Evolutionary conservation across 2,797 vertebrate genomes (phyloP).

Genomic region (Artibeus lituratus): DNA sequence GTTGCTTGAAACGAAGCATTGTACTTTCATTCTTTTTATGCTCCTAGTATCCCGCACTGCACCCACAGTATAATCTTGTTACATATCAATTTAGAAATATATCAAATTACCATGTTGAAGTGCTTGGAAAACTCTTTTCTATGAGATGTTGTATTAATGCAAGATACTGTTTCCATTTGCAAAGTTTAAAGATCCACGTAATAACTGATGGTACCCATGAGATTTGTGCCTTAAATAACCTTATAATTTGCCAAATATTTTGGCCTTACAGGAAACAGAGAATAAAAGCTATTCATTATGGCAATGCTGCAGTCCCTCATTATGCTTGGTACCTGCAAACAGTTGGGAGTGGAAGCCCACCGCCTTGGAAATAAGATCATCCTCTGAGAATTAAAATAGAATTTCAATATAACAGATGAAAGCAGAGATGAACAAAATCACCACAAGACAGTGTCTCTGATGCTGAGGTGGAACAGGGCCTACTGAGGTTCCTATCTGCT

Average conservation of each 20-base stretch:
- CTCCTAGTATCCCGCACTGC: not conserved
- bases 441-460: not conserved
- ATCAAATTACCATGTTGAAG: not conserved
- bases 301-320: not conserved
- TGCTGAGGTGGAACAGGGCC: not conserved
- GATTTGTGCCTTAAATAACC: not conserved
- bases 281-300: not conserved
- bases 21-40: not conserved
- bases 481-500: not conserved
- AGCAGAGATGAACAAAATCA: not conserved
- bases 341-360: not conserved
- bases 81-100: not conserved
- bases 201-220: not conserved
- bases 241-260: not conserved
- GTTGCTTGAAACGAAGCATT: not conserved
- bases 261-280: not conserved
- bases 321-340: not conserved
- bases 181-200: constrained; percentile 7
- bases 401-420: not conserved
- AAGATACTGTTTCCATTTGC: not conserved
- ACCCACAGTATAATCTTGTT: not conserved
- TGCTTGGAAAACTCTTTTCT: not conserved
- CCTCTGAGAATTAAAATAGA: not conserved
- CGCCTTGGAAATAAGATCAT: not conserved
- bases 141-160: not conserved